A percentile compares a stretch with the other conserved stretches of the same genome.
phyloP scores from a whole-genome alignment of 2,797 vertebrate species.

The Phrynocephalus vlangalii region DNA sequence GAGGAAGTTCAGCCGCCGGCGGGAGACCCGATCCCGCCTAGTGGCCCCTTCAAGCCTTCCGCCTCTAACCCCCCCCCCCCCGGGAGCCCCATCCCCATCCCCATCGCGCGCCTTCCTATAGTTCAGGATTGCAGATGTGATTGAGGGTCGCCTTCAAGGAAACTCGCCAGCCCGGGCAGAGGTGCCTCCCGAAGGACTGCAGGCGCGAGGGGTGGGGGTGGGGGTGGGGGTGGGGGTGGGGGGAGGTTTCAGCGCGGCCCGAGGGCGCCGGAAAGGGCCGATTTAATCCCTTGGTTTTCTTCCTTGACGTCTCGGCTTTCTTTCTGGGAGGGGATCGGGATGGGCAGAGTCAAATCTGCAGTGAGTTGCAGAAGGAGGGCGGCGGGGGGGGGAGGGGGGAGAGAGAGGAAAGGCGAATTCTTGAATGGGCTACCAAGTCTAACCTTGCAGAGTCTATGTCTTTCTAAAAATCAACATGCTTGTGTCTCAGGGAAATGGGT shows the following conservation, averaged over 20 bases:
- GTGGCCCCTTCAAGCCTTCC: background rate
- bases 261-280: background rate
- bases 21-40: background rate
- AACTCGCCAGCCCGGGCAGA: background rate
- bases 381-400: no score
- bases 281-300: background rate
- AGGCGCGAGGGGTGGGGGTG: background rate
- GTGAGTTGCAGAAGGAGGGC: background rate
- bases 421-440: background rate
- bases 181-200: background rate
- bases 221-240: background rate
- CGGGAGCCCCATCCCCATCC: background rate
- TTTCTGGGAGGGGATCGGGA: background rate
- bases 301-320: no score
- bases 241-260: background rate
- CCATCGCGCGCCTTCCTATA: no score
- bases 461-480: background rate
- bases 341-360: background rate
- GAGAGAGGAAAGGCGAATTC: background rate
- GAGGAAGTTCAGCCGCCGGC: constrained; percentile 3
- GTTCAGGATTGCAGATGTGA: background rate
- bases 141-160: background rate
- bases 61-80: no score
- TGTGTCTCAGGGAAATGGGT: no score
- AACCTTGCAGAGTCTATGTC: background rate